phyloP scores from a whole-genome alignment of 2,888 invertebrate genomes.

The Pristionchus mayeri region DNA sequence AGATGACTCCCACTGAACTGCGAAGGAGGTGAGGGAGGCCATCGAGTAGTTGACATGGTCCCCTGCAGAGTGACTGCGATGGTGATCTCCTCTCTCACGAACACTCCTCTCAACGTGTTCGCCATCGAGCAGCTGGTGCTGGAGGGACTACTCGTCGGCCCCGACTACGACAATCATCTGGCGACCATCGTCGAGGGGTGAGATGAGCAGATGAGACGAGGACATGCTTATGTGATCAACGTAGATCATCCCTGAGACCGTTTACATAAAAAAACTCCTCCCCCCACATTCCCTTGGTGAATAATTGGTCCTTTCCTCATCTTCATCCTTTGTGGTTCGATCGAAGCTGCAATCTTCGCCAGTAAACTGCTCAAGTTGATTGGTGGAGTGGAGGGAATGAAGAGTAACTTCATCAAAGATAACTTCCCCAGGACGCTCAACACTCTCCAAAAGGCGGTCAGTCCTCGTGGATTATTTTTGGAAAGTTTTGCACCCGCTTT shows the following conservation, averaged over 20 bases:
- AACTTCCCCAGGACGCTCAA: conserved; percentile 48
- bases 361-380: conserved; percentile 47
- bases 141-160: conserved; percentile 10
- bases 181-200: conserved; percentile 43
- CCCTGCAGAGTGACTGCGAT: conserved; percentile 58
- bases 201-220: neutral
- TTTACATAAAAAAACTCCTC: too few relatives aligned
- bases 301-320: neutral
- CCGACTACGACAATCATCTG: conserved; percentile 47
- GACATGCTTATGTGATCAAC: too few relatives aligned
- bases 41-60: too few relatives aligned
- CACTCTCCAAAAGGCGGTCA: conserved; percentile 13
- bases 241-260: too few relatives aligned
- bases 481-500: too few relatives aligned
- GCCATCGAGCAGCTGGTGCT: conserved; percentile 84
- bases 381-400: conserved; percentile 45
- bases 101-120: conserved; percentile 79
- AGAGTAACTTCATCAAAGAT: neutral
- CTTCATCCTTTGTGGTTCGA: neutral
- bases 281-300: too few relatives aligned
- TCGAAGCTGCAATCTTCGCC: conserved; percentile 48
- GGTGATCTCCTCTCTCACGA: conserved; percentile 60
- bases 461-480: too few relatives aligned
- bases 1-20: conserved; percentile 52
- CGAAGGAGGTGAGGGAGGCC: conserved; percentile 52